Evolutionary conservation across 2,797 vertebrate species (phyloP).

Genomic region (Sebastes steindachneri): DNA sequence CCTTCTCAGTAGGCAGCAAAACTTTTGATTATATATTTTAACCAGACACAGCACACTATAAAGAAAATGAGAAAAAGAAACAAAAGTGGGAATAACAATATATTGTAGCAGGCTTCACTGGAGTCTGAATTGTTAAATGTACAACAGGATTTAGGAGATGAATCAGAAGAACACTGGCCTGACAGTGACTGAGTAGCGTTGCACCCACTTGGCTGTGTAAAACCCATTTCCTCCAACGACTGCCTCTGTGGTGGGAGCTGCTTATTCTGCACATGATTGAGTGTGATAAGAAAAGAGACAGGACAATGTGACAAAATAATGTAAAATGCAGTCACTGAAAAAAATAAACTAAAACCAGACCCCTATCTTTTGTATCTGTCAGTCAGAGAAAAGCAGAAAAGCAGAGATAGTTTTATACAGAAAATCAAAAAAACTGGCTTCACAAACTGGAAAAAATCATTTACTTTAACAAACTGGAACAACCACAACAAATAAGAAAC

Average conservation of each 20-base stretch:
- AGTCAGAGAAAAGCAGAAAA: neutral
- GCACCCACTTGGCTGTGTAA: neutral
- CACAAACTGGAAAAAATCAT: neutral
- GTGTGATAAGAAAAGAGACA: constrained; percentile 47
- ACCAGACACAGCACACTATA: neutral
- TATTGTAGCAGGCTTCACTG: neutral
- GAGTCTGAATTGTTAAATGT: neutral
- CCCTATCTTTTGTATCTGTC: neutral
- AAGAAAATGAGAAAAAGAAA: neutral
- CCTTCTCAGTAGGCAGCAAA: neutral
- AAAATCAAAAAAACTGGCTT: neutral
- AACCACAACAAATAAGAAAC: too few relatives aligned
- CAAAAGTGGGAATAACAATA: neutral
- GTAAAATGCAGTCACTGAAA: constrained; percentile 8
- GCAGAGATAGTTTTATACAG: neutral
- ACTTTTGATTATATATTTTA: constrained; percentile 21
- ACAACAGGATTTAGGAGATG: neutral
- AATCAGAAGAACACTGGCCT: neutral
- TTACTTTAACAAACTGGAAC: neutral
- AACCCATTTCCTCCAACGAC: constrained; percentile 11
- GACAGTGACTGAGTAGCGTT: neutral
- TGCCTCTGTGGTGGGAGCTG: constrained; percentile 4
- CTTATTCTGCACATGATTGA: constrained; percentile 28
- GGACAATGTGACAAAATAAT: constrained; percentile 30
- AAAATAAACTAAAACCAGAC: neutral